A percentile compares a stretch with the other conserved stretches of the same genome.
phyloP scores from a whole-genome alignment of 2,888 invertebrate species.

The Acrocyrtus sp. region DNA sequence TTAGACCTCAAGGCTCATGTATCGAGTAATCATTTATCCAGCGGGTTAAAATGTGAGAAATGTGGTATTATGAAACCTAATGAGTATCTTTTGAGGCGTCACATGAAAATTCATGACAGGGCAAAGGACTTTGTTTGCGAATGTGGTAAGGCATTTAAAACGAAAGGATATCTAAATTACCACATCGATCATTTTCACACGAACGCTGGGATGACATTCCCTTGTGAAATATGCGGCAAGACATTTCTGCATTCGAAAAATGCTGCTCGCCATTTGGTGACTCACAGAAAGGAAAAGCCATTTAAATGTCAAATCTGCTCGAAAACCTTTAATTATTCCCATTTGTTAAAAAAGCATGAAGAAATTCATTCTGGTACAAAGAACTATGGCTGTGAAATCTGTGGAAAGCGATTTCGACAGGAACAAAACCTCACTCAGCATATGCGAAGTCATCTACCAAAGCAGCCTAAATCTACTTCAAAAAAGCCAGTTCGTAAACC shows the following conservation, averaged over 20 bases:
- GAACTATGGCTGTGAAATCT: slow-evolving; percentile 24
- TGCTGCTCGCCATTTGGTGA: slow-evolving; percentile 1
- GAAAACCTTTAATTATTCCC: slow-evolving; percentile 19
- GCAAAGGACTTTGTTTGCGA: slow-evolving; percentile 5
- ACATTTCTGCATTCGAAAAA: slow-evolving; percentile 4
- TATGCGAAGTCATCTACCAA: slow-evolving; percentile 26
- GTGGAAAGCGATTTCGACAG: slow-evolving; percentile 21
- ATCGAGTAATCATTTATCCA: slow-evolving; percentile 10
- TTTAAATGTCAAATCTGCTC: slow-evolving; percentile 14
- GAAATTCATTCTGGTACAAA: slow-evolving; percentile 32
- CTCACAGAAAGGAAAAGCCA: slow-evolving; percentile 16
- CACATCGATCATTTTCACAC: slow-evolving; percentile 12
- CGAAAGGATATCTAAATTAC: background rate
- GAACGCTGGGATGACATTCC: slow-evolving; percentile 4
- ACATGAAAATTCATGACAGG: slow-evolving; percentile 22
- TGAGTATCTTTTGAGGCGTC: slow-evolving; percentile 13
- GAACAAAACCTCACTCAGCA: slow-evolving; percentile 34
- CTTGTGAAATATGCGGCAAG: slow-evolving; percentile 25
- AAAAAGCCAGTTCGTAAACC: slow-evolving; percentile 2
- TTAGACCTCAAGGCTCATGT: slow-evolving; percentile 24
- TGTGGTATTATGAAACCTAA: slow-evolving; percentile 32
- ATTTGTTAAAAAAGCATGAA: slow-evolving; percentile 30
- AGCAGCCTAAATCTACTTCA: too few species aligned
- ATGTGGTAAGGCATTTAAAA: slow-evolving; percentile 15
- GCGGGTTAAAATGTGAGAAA: slow-evolving; percentile 15